Evolutionary conservation across 2,888 invertebrate genomes (phyloP).

Genomic region (Tethea ocularis): DNA sequence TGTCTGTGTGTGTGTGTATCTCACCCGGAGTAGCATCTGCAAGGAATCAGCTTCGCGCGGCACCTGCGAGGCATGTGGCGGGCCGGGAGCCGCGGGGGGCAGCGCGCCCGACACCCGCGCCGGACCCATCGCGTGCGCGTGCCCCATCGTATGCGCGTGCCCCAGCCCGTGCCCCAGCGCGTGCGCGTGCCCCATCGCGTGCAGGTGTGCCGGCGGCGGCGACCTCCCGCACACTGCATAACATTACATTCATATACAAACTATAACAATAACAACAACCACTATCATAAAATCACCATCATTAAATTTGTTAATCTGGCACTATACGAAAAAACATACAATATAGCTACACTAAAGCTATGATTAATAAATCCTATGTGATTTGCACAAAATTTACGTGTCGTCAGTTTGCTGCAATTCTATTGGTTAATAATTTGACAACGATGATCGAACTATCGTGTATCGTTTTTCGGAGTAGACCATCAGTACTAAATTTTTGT

Average conservation of each 20-base stretch:
- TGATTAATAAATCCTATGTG: no score
- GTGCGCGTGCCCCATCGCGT: slow-evolving; percentile 17
- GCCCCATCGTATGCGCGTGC: slow-evolving; percentile 24
- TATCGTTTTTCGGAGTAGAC: no score
- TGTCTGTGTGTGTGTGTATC: slow-evolving; percentile 30
- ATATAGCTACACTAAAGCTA: no score
- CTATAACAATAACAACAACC: no score
- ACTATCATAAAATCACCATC: no score
- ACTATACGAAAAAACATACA: no score
- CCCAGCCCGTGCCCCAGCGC: slow-evolving; percentile 22
- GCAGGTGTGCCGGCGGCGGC: slow-evolving; percentile 40
- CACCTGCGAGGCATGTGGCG: slow-evolving; percentile 90
- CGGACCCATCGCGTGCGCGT: slow-evolving; percentile 42
- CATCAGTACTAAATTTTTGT: no score
- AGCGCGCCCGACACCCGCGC: slow-evolving; percentile 56
- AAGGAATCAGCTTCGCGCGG: slow-evolving; percentile 93
- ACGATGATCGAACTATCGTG: no score
- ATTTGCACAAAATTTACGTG: no score
- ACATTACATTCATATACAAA: background rate
- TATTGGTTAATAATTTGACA: no score
- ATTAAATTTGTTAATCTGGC: no score
- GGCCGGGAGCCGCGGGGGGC: slow-evolving; percentile 73
- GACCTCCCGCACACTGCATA: slow-evolving; percentile 28
- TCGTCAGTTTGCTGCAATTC: no score
- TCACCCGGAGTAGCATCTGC: slow-evolving; percentile 89